Percentiles rank a stretch among this genome's conserved stretches.
phyloP scores from a whole-genome alignment of 2,888 invertebrate species.

The Marasmarcha lunaedactyla region DNA sequence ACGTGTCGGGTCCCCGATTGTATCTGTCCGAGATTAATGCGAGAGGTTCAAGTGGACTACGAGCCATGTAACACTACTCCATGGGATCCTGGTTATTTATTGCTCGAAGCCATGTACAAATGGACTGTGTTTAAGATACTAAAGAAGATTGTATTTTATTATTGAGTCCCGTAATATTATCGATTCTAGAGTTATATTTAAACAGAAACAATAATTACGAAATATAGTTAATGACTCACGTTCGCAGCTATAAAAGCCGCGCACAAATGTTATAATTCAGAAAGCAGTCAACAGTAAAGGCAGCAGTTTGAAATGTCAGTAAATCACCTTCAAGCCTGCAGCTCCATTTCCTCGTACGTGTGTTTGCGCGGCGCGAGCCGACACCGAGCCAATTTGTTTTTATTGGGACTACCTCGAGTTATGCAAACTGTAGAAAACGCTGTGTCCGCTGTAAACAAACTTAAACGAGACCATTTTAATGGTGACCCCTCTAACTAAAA shows the following conservation, averaged over 20 bases:
- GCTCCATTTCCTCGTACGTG: constrained; percentile 62
- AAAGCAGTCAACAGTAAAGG: neutral
- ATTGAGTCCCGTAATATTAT: too few relatives aligned
- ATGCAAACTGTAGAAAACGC: constrained; percentile 65
- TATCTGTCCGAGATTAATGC: constrained; percentile 59
- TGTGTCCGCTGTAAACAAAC: constrained; percentile 64
- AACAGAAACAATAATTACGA: too few relatives aligned
- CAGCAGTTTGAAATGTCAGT: constrained; percentile 33
- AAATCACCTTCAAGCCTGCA: constrained; percentile 57
- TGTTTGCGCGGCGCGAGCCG: constrained; percentile 49
- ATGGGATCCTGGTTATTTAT: neutral
- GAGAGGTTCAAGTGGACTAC: constrained; percentile 28
- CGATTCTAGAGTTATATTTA: too few relatives aligned
- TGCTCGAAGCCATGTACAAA: neutral
- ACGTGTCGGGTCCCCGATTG: constrained; percentile 45
- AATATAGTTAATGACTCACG: neutral
- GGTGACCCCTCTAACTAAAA: constrained; percentile 23
- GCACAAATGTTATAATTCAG: constrained; percentile 11
- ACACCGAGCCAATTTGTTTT: constrained; percentile 66
- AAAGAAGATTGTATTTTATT: too few relatives aligned
- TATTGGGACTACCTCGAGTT: constrained; percentile 68
- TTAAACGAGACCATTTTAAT: constrained; percentile 35
- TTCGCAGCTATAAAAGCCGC: constrained; percentile 1
- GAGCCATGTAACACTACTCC: neutral
- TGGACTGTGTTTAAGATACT: neutral